Conservation (phyloP, 2,888 invertebrate species). For the Linnaemya vulpina region DNA sequence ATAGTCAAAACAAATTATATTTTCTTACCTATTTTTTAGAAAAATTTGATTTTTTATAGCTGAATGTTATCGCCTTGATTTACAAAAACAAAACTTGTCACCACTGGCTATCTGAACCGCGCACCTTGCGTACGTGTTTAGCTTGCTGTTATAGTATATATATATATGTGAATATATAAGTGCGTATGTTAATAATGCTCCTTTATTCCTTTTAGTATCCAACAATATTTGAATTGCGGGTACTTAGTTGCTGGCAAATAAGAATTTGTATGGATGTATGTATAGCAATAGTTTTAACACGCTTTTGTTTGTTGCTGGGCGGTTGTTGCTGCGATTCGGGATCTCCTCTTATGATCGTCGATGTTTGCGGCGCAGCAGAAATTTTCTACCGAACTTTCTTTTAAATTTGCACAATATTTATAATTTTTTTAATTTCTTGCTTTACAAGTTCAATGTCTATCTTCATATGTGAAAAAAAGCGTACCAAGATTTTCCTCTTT, state of each 20-base stretch:
- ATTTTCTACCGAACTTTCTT: constrained; percentile 33
- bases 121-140: constrained; percentile 58
- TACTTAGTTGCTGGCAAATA: constrained; percentile 6
- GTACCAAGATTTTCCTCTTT: constrained; percentile 65
- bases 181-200: constrained; percentile 47
- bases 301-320: constrained; percentile 45
- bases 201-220: constrained; percentile 24
- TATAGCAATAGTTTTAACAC: neutral
- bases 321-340: constrained; percentile 38
- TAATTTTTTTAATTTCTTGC: constrained; percentile 38
- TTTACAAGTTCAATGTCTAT: constrained; percentile 70
- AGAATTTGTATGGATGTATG: neutral
- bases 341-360: constrained; percentile 40
- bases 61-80: constrained; percentile 29
- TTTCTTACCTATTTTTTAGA: constrained; percentile 31
- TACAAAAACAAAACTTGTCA: constrained; percentile 49
- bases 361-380: constrained; percentile 15
- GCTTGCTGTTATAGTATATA: neutral
- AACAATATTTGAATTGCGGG: constrained; percentile 12
- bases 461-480: constrained; percentile 52
- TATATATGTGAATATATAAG: neutral
- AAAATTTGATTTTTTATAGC: neutral
- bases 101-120: constrained; percentile 36
- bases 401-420: constrained; percentile 12
- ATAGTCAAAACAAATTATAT: neutral